Conservation (phyloP, 1,140 invertebrate genomes). For the Pseudomyrmex dendroicus region DNA sequence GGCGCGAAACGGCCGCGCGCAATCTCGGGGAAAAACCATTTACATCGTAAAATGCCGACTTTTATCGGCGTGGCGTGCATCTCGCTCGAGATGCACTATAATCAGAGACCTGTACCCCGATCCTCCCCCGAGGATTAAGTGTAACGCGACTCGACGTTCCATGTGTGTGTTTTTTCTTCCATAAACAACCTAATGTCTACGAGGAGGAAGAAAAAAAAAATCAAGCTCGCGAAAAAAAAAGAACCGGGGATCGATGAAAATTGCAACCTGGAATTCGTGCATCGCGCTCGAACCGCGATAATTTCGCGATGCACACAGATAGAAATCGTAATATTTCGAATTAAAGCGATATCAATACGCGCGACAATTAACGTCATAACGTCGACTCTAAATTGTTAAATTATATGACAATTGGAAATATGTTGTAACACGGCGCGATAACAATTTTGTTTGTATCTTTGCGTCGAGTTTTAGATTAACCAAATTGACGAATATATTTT, state of each 20-base stretch:
- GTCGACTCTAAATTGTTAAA: conserved; percentile 40
- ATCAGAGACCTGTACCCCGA: conserved; percentile 21
- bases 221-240: background rate
- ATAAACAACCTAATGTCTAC: conserved; percentile 9
- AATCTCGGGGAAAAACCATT: conserved; percentile 35
- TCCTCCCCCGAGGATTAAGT: conserved; percentile 16
- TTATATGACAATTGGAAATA: conserved; percentile 28
- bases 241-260: conserved; percentile 3
- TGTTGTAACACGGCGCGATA: conserved; percentile 1
- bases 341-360: conserved; percentile 32
- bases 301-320: background rate
- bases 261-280: background rate
- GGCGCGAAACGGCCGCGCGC: conserved; percentile 35
- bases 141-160: background rate
- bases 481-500: conserved; percentile 14
- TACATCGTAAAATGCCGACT: conserved; percentile 40
- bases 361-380: background rate
- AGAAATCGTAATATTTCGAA: conserved; percentile 14
- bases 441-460: conserved; percentile 24
- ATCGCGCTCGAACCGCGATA: background rate
- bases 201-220: background rate
- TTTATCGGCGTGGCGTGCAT: conserved; percentile 52
- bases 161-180: conserved; percentile 12
- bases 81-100: conserved; percentile 43
- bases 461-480: background rate